phyloP scores from a whole-genome alignment of 2,797 vertebrate species.

The Poeciliopsis turneri region DNA sequence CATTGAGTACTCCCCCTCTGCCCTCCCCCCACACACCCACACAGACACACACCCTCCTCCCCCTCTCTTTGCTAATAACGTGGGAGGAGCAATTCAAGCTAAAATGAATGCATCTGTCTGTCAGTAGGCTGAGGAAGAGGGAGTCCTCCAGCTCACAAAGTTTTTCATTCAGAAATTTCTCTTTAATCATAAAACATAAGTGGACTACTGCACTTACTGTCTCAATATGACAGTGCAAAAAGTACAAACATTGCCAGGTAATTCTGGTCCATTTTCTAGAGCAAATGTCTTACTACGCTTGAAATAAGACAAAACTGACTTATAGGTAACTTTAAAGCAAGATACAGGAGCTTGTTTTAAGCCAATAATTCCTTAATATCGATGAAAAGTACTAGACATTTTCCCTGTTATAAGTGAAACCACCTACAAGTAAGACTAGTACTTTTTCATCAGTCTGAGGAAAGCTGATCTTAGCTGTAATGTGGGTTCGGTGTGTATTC shows the following conservation, averaged over 20 bases:
- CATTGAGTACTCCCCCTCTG: constrained; percentile 30
- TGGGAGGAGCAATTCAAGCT: constrained; percentile 82
- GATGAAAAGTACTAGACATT: no score
- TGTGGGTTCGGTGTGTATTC: constrained; percentile 11
- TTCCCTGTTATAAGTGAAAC: no score
- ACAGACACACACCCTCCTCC: constrained; percentile 34
- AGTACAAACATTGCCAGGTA: no score
- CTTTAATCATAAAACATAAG: neutral
- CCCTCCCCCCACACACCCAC: constrained; percentile 21
- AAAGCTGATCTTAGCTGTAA: neutral
- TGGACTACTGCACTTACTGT: neutral
- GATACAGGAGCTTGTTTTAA: no score
- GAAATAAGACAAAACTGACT: no score
- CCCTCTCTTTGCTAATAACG: constrained; percentile 74
- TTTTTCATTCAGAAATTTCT: constrained; percentile 42
- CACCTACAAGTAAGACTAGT: no score
- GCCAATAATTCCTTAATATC: no score
- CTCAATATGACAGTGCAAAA: neutral
- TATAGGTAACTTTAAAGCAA: no score
- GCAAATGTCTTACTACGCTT: no score
- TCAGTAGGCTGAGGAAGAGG: constrained; percentile 53
- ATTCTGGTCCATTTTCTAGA: no score
- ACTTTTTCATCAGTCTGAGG: neutral
- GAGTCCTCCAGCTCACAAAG: constrained; percentile 29
- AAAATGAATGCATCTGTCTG: constrained; percentile 76